These are phyloP conservation scores for Spodoptera exigua DNA, from an alignment of 2,888 invertebrate species.

Conservation along the genomic window DNA sequence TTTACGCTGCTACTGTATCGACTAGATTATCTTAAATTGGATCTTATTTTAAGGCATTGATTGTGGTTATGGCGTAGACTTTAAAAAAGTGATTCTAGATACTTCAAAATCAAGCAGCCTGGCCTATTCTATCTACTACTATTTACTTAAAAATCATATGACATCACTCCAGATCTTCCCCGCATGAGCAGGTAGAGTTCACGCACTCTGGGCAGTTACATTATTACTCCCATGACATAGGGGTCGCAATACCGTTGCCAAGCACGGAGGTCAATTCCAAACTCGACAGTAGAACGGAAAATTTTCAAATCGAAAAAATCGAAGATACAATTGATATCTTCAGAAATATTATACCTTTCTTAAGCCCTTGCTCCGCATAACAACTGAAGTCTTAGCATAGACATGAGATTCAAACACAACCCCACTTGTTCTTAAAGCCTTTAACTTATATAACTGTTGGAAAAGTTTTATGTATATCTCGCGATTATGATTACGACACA, in stretches of 20 bases:
- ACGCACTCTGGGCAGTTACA: too few relatives aligned
- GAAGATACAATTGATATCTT: too few relatives aligned
- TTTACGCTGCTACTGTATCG: conserved; percentile 69
- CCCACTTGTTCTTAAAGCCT: conserved; percentile 38
- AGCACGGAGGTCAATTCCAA: too few relatives aligned
- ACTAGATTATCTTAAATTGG: conserved; percentile 54
- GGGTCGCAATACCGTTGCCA: too few relatives aligned
- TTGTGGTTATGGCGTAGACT: conserved; percentile 23
- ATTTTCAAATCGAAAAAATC: too few relatives aligned
- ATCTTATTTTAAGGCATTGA: conserved; percentile 46
- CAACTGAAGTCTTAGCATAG: too few relatives aligned
- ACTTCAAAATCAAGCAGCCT: neutral
- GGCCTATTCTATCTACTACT: too few relatives aligned
- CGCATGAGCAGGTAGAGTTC: too few relatives aligned
- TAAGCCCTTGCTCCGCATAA: neutral
- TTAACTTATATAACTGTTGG: conserved; percentile 46
- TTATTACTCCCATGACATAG: too few relatives aligned
- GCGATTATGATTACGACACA: conserved; percentile 46
- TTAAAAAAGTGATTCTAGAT: conserved; percentile 4
- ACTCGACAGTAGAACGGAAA: too few relatives aligned
- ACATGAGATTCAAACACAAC: conserved; percentile 21
- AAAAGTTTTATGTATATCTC: conserved; percentile 50
- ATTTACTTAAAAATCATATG: too few relatives aligned
- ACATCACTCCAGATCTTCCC: too few relatives aligned
- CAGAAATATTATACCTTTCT: neutral